Evolutionary conservation across 2,797 vertebrate species (phyloP).

Genomic region (Dendrocincla tyrannina): DNA sequence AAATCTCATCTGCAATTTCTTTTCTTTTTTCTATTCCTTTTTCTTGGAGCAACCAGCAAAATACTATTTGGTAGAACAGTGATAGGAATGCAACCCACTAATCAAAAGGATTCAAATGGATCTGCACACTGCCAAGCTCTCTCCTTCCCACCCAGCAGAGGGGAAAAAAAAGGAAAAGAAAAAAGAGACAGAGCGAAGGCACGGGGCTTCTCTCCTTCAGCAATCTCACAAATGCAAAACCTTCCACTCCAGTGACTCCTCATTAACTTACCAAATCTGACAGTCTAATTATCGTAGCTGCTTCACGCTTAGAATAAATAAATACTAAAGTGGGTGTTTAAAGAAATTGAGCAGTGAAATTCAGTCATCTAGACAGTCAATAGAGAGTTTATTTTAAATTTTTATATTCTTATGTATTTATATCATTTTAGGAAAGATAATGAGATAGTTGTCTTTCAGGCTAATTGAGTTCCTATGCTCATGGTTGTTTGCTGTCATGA

Average conservation of each 20-base stretch:
- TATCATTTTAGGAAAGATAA: conserved; percentile 76
- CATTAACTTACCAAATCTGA: conserved; percentile 82
- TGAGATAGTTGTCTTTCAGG: conserved; percentile 76
- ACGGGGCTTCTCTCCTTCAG: conserved; percentile 57
- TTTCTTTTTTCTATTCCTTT: background rate
- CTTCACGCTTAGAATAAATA: conserved; percentile 82
- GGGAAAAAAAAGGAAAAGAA: conserved; percentile 43
- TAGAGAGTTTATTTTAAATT: conserved; percentile 81
- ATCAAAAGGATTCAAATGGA: conserved; percentile 77
- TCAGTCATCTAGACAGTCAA: conserved; percentile 78
- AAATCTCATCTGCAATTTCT: conserved; percentile 37
- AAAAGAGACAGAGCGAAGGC: conserved; percentile 60
- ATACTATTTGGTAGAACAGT: conserved; percentile 54
- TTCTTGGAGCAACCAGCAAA: conserved; percentile 15
- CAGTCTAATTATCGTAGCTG: conserved; percentile 82
- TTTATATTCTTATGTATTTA: conserved; percentile 77
- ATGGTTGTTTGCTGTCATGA: conserved; percentile 69
- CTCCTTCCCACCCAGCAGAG: conserved; percentile 69
- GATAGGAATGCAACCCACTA: conserved; percentile 60
- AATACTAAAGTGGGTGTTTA: conserved; percentile 81
- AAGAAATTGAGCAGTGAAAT: conserved; percentile 76
- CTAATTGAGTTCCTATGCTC: conserved; percentile 76
- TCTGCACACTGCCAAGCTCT: conserved; percentile 53
- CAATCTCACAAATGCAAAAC: conserved; percentile 73
- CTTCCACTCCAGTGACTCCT: conserved; percentile 78